Percentiles rank a stretch among this genome's conserved stretches.
Conservation (phyloP, 2,888 invertebrate genomes). For the Heliconius cydno region DNA sequence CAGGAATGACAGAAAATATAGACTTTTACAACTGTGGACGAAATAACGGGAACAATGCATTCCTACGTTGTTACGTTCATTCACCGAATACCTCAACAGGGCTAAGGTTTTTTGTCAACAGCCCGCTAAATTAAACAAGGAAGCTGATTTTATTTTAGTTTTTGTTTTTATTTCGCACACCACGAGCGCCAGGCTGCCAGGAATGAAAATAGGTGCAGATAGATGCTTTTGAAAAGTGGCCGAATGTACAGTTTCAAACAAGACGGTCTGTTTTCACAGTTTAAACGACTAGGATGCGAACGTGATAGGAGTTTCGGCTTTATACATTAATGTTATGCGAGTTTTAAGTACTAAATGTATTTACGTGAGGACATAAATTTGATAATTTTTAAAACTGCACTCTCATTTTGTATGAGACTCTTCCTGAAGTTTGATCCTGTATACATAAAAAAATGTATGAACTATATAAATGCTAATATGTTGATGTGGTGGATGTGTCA, state of each 20-base stretch:
- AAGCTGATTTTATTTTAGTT: constrained; percentile 74
- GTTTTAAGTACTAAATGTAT: constrained; percentile 32
- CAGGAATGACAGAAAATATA: constrained; percentile 61
- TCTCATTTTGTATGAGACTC: not conserved
- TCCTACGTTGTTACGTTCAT: constrained; percentile 73
- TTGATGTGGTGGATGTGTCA: not conserved
- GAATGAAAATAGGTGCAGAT: constrained; percentile 49
- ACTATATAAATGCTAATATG: not conserved
- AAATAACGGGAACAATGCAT: constrained; percentile 79
- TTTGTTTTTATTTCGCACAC: constrained; percentile 65
- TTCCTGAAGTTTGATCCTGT: not conserved
- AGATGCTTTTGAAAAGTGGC: constrained; percentile 50
- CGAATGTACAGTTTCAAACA: constrained; percentile 48
- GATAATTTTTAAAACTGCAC: constrained; percentile 11
- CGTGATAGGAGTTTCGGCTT: constrained; percentile 43
- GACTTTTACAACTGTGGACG: constrained; percentile 66
- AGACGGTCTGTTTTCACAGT: constrained; percentile 47
- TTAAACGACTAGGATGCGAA: constrained; percentile 41
- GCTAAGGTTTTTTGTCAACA: constrained; percentile 76
- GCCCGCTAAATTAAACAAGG: constrained; percentile 81
- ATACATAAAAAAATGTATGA: not conserved
- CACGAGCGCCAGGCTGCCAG: constrained; percentile 54
- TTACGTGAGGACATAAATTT: constrained; percentile 25
- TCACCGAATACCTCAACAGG: constrained; percentile 74
- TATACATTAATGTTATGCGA: constrained; percentile 39